Base-by-base conservation (phyloP, 2,113 vertebrate genomes). In the Pseudorasbora parva region DNA sequence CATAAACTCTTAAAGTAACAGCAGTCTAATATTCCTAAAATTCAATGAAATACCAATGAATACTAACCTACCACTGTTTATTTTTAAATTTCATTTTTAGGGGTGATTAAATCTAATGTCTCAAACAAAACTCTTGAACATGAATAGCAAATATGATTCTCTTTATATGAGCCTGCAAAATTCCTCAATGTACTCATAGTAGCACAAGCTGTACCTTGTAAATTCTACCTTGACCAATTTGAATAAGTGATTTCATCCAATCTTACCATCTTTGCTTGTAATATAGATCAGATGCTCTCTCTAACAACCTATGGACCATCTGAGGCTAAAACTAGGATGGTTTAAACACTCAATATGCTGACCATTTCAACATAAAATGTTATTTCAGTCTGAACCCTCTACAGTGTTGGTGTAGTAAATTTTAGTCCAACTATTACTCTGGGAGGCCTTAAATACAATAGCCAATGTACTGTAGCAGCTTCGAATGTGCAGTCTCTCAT, bases 381-480 rank as follows among this genome's bases (percentile, higher is more conserved):
- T 45, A 10, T 47, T 77, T 77, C 75, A 77, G 27, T 43, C 30
- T 57, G 33, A 59, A n/a, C 51, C 51, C 19, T 33, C 12, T 23
- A 12, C 33, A 77, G 56, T 43, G 51, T 23, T 37, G 19, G 4
- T 77, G 30, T 11, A 15, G 21, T 59, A 59, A 77, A 77, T 59
- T 23, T 43, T 21, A 57, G 30, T 41, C 30, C 51, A 59, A 59
- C 21, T 12, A 77, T 77, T 59, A 43, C 27, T 77, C 30, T 25
- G 19, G 54, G 54, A 77, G 54, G 33, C 12, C 54, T 77, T 43
- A 59, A 78, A 60, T 43, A 68, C 33, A 71, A 71, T 45, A 60
- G 15, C 76, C 56, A 60, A 37, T 60, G 37, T 60, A 45, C 76
- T 62, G 76, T 60, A 62, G 56, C 76, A 78, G 56, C 56, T 59